Evolutionary conservation across 2,797 vertebrate genomes (phyloP).

Genomic region (Enteromius treurensis): DNA sequence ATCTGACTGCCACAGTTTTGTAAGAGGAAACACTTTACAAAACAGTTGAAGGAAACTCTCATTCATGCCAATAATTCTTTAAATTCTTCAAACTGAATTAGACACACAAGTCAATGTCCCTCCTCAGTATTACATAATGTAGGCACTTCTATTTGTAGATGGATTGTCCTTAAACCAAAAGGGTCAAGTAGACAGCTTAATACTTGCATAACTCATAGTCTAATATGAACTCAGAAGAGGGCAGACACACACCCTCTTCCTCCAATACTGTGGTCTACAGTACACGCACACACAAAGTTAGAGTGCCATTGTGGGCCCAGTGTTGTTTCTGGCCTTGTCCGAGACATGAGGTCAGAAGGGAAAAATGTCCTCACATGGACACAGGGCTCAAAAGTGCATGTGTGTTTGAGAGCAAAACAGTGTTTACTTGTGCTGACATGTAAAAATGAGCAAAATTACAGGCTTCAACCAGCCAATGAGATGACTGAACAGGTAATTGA

Average conservation of each 20-base stretch:
- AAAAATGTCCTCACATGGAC: constrained; percentile 76
- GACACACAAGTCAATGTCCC: background rate
- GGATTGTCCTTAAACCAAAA: constrained; percentile 8
- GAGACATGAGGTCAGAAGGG: constrained; percentile 78
- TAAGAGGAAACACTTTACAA: background rate
- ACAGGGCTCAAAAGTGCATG: constrained; percentile 41
- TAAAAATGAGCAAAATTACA: background rate
- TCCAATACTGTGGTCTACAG: constrained; percentile 15
- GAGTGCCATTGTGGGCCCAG: constrained; percentile 70
- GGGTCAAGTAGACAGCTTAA: background rate
- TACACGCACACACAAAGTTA: constrained; percentile 50
- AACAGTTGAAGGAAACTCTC: background rate
- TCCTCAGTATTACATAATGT: background rate
- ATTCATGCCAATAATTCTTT: constrained; percentile 5
- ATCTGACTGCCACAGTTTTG: background rate
- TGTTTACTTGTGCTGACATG: background rate
- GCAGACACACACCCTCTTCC: constrained; percentile 26
- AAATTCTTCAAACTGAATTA: constrained; percentile 12
- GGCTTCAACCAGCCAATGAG: background rate
- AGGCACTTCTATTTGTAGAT: background rate
- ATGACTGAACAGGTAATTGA: background rate
- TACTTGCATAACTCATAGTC: background rate
- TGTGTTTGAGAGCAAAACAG: constrained; percentile 34
- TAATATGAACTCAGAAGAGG: background rate
- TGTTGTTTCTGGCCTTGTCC: constrained; percentile 73